A percentile compares a stretch with the other conserved stretches of the same genome.
Evolutionary conservation across 1,140 invertebrate genomes (phyloP).

Genomic region (Latrodectus geometricus): DNA sequence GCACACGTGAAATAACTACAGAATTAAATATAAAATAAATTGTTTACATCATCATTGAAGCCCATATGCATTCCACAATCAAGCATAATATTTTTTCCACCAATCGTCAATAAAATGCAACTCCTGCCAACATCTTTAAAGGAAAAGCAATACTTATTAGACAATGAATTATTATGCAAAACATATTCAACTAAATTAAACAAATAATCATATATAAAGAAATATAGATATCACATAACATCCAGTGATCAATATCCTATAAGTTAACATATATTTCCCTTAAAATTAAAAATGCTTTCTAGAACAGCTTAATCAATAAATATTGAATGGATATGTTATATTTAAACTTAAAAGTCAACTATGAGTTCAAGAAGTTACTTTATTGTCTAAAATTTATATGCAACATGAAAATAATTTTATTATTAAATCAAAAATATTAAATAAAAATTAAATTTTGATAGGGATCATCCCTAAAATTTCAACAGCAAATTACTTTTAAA

Average conservation of each 20-base stretch:
- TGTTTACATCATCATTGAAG: constrained; percentile 88
- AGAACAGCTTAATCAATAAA: neutral
- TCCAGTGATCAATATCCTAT: neutral
- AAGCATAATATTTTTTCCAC: constrained; percentile 99
- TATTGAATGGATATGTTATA: neutral
- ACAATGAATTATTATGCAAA: neutral
- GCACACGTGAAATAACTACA: neutral
- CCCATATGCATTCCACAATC: constrained; percentile 99
- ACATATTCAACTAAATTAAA: neutral
- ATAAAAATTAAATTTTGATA: too few species aligned
- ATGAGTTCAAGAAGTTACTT: too few species aligned
- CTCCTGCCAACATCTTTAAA: constrained; percentile 92
- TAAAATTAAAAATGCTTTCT: neutral
- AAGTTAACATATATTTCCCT: neutral
- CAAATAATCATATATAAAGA: neutral
- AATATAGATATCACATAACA: neutral
- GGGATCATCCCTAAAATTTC: too few species aligned
- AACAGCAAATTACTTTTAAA: too few species aligned
- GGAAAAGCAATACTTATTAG: constrained; percentile 7
- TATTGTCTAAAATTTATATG: too few species aligned
- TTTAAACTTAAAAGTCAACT: neutral
- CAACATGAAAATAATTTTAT: too few species aligned
- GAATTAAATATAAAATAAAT: neutral
- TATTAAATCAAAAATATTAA: too few species aligned
- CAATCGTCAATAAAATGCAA: constrained; percentile 96